phyloP scores from a whole-genome alignment of 2,113 vertebrate species.

The Scophthalmus maximus region DNA sequence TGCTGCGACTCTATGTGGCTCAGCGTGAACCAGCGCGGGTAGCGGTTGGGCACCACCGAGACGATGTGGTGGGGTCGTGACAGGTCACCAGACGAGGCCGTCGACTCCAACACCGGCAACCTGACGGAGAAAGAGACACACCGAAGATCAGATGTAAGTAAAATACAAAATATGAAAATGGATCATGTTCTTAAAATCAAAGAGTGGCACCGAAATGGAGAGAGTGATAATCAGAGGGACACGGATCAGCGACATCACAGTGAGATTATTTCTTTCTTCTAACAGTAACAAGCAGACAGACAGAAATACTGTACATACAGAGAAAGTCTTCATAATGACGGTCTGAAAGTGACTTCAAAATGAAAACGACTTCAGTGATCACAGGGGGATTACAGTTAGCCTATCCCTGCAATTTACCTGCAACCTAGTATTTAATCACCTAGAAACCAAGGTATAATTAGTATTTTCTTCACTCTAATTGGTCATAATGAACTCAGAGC shows the following conservation, averaged over 20 bases:
- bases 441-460: slow-evolving; percentile 72
- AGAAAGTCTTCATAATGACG: slow-evolving; percentile 61
- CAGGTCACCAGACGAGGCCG: slow-evolving; percentile 91
- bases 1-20: slow-evolving; percentile 97
- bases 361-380: slow-evolving; percentile 69
- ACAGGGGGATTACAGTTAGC: slow-evolving; percentile 71
- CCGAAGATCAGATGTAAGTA: neutral
- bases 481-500: slow-evolving; percentile 76
- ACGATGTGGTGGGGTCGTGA: slow-evolving; percentile 96
- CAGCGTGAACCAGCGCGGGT: slow-evolving; percentile 96
- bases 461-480: slow-evolving; percentile 80
- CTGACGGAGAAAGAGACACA: slow-evolving; percentile 67
- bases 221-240: slow-evolving; percentile 10
- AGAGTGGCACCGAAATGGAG: slow-evolving; percentile 6
- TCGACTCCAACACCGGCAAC: slow-evolving; percentile 97
- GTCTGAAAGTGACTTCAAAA: slow-evolving; percentile 73
- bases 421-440: slow-evolving; percentile 75
- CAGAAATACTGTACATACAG: slow-evolving; percentile 41
- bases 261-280: slow-evolving; percentile 38
- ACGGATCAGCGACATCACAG: slow-evolving; percentile 32
- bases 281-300: slow-evolving; percentile 44
- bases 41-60: slow-evolving; percentile 97
- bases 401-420: slow-evolving; percentile 75
- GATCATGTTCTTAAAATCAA: no score
- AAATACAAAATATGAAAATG: neutral